These are phyloP conservation scores for Tympanoctomys barrerae DNA, from an alignment of 2,797 vertebrate genomes.

Conservation along the genomic window DNA sequence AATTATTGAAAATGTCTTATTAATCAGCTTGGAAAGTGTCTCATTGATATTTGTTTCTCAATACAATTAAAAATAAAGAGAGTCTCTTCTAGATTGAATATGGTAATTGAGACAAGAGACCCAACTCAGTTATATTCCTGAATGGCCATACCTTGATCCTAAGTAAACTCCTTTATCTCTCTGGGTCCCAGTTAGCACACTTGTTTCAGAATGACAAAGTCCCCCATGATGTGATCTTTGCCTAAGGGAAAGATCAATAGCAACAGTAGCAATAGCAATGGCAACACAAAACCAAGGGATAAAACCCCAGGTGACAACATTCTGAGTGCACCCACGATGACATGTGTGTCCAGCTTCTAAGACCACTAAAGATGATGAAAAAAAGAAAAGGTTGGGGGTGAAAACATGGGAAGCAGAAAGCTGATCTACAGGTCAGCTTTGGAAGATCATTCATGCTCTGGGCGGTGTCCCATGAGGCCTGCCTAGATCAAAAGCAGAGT, in stretches of 20 bases:
- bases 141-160: neutral
- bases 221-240: neutral
- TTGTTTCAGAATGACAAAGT: neutral
- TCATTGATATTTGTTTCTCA: no score
- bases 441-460: conserved; percentile 44
- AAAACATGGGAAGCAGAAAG: neutral
- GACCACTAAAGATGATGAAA: neutral
- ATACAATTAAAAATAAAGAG: neutral
- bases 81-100: neutral
- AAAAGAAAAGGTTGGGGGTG: neutral
- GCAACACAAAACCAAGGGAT: neutral
- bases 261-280: neutral
- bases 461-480: conserved; percentile 77
- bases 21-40: no score
- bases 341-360: neutral
- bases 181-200: neutral
- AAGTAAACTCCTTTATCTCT: neutral
- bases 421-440: conserved; percentile 35
- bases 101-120: neutral
- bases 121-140: neutral
- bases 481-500: conserved; percentile 87
- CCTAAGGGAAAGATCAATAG: neutral
- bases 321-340: neutral
- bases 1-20: no score
- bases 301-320: neutral